phyloP scores from a whole-genome alignment of 2,113 vertebrate genomes.

The Melanocharis versteri region DNA sequence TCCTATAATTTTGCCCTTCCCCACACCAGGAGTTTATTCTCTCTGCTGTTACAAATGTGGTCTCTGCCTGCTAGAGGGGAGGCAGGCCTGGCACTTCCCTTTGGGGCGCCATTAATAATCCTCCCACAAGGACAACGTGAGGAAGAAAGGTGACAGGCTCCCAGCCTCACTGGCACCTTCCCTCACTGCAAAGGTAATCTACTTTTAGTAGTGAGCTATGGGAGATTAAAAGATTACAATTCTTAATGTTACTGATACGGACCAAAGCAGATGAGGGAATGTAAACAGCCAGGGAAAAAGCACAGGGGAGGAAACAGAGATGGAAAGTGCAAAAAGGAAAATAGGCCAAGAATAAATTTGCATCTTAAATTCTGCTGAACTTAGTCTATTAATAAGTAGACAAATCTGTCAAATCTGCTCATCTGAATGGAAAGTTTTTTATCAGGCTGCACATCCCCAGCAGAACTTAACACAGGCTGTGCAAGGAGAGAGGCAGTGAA shows the following conservation, averaged over 20 bases:
- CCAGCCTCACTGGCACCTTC: not conserved
- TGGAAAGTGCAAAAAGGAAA: slow-evolving; percentile 9
- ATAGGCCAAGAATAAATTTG: slow-evolving; percentile 66
- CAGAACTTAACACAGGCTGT: not conserved
- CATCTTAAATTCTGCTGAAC: slow-evolving; percentile 48
- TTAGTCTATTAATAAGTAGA: slow-evolving; percentile 43
- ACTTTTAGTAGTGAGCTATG: not conserved
- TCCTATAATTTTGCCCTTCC: not conserved
- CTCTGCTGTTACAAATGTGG: not conserved
- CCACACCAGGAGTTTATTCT: not conserved
- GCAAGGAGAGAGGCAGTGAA: not conserved
- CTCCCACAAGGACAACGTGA: not conserved
- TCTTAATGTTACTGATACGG: not conserved
- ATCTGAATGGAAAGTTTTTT: slow-evolving; percentile 19
- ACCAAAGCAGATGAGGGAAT: not conserved
- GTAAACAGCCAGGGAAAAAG: not conserved
- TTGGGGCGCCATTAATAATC: not conserved
- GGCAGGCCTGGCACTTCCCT: not conserved
- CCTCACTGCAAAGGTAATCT: not conserved
- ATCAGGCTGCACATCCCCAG: not conserved
- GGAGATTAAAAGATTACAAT: slow-evolving; percentile 11
- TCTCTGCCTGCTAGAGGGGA: not conserved
- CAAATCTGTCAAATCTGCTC: slow-evolving; percentile 35
- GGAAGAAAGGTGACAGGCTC: not conserved
- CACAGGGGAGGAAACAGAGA: slow-evolving; percentile 5